A percentile compares a stretch with the other conserved stretches of the same genome.
Evolutionary conservation across 2,888 invertebrate species (phyloP).

Genomic region (Fragum fragum): DNA sequence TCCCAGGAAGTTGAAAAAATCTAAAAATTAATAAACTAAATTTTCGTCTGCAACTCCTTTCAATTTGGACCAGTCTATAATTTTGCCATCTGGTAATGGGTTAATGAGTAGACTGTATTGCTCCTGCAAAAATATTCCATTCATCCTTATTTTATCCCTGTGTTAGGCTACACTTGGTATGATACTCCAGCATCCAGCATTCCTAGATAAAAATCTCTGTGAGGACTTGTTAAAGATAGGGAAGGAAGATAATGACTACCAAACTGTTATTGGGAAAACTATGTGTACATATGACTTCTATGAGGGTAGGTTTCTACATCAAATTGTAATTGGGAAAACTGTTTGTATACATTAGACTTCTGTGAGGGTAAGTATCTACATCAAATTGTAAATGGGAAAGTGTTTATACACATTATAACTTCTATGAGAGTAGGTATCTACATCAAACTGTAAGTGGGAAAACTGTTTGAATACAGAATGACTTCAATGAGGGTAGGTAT

Average conservation of each 20-base stretch:
- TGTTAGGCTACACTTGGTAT: constrained; percentile 85
- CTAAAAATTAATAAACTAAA: too few species aligned
- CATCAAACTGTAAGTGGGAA: constrained; percentile 94
- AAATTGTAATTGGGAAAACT: constrained; percentile 96
- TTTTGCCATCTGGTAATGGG: too few species aligned
- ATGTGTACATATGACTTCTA: constrained; percentile 99
- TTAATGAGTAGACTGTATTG: too few species aligned
- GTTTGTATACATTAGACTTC: constrained; percentile 99
- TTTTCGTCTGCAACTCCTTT: too few species aligned
- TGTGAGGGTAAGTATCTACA: constrained; percentile 90
- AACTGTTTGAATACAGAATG: constrained; percentile 98
- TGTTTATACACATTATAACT: background rate
- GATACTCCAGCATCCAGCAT: constrained; percentile 90
- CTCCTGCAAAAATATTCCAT: too few species aligned
- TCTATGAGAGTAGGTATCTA: too few species aligned
- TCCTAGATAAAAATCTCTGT: constrained; percentile 93
- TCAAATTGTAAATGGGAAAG: constrained; percentile 94
- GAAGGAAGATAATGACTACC: constrained; percentile 83
- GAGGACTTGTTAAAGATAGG: constrained; percentile 93
- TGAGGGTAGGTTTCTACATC: constrained; percentile 89
- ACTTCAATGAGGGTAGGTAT: constrained; percentile 94
- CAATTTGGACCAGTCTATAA: too few species aligned
- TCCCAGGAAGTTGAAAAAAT: too few species aligned
- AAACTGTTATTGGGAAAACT: constrained; percentile 96
- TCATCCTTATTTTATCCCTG: too few species aligned